Evolutionary conservation across 1,140 invertebrate species (phyloP).

Genomic region (Mercenaria mercenaria): DNA sequence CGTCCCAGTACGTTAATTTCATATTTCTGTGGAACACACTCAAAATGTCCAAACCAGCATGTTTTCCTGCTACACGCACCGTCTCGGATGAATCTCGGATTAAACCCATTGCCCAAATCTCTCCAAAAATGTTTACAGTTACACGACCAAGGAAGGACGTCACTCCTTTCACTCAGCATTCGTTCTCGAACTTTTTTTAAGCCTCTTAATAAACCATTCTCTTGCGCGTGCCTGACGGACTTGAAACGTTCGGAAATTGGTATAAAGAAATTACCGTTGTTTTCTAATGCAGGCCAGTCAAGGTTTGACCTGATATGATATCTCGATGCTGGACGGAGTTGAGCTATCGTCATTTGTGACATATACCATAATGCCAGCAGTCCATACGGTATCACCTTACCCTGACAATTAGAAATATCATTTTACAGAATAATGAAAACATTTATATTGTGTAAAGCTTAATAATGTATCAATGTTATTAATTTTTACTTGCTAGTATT

Average conservation of each 20-base stretch:
- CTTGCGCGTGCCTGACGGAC: background rate
- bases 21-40: conserved; percentile 34
- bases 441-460: too few species aligned
- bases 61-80: background rate
- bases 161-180: background rate
- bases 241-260: background rate
- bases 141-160: conserved; percentile 46
- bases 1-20: background rate
- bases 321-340: background rate
- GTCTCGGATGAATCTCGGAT: conserved; percentile 41
- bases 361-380: background rate
- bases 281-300: background rate
- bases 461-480: too few species aligned
- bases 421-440: background rate
- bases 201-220: background rate
- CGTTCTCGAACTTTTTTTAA: background rate
- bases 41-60: conserved; percentile 52
- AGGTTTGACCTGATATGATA: background rate
- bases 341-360: background rate
- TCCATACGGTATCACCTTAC: background rate
- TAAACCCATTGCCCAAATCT: conserved; percentile 15
- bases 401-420: background rate
- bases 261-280: background rate
- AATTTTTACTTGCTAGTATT: too few species aligned
- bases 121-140: conserved; percentile 42